These are phyloP conservation scores for Yoshiicerus persimilis DNA, from an alignment of 1,140 invertebrate species.

Conservation along the genomic window DNA sequence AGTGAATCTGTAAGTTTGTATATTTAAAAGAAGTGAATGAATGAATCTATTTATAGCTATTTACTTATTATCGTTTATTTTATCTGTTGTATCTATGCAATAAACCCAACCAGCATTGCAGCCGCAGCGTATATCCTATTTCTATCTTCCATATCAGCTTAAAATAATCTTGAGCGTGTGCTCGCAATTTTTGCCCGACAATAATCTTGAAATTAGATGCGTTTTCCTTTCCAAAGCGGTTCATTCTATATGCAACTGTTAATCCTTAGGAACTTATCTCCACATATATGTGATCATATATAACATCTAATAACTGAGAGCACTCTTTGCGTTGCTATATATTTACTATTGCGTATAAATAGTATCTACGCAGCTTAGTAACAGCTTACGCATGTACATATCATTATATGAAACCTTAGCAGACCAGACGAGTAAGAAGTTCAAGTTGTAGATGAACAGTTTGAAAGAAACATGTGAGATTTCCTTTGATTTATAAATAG, in stretches of 20 bases:
- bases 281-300: not conserved
- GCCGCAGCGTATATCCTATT: not conserved
- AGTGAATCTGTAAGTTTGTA: not conserved
- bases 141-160: not conserved
- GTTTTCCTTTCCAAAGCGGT: not conserved
- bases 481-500: conserved; percentile 21
- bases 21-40: not conserved
- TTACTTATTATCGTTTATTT: not conserved
- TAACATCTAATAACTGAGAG: not conserved
- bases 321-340: not conserved
- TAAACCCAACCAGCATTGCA: not conserved
- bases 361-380: no score
- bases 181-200: conserved; percentile 15
- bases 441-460: not conserved
- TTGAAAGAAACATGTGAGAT: conserved; percentile 11
- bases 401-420: not conserved
- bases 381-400: not conserved
- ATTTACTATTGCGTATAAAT: not conserved
- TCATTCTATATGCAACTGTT: not conserved
- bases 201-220: conserved; percentile 21
- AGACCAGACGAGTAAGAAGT: not conserved
- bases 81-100: not conserved
- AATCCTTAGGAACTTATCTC: not conserved
- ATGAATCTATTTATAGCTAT: not conserved
- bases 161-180: conserved; percentile 20